phyloP scores from a whole-genome alignment of 2,797 vertebrate species.

The Pseudomugil tenellus region DNA sequence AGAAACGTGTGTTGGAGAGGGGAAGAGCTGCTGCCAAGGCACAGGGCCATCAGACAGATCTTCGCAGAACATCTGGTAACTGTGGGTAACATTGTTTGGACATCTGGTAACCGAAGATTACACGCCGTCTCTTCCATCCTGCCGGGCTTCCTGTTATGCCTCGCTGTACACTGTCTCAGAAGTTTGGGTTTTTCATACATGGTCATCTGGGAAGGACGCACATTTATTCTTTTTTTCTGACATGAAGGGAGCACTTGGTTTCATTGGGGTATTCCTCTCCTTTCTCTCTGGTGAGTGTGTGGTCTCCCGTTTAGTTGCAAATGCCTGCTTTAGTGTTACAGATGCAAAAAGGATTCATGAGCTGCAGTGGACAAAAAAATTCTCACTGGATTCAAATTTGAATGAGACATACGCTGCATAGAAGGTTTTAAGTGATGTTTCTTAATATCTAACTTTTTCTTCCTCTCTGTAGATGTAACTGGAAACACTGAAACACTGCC shows the following conservation, averaged over 20 bases:
- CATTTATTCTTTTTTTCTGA: conserved; percentile 77
- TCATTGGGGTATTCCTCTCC: conserved; percentile 80
- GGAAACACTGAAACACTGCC: conserved; percentile 5
- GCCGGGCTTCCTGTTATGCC: conserved; percentile 83
- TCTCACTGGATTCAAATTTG: conserved; percentile 12
- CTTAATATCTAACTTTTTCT: conserved; percentile 25
- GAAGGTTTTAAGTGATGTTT: conserved; percentile 16
- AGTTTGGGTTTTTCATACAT: conserved; percentile 67
- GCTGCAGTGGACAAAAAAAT: conserved; percentile 30
- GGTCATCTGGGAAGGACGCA: conserved; percentile 64
- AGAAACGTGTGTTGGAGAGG: conserved; percentile 69
- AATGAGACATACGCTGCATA: background rate
- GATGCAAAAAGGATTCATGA: conserved; percentile 38
- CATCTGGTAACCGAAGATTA: conserved; percentile 81
- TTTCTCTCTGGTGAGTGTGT: conserved; percentile 83
- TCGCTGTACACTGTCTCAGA: conserved; percentile 67
- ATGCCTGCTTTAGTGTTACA: conserved; percentile 48
- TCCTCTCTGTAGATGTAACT: conserved; percentile 52
- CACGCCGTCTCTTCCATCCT: conserved; percentile 72
- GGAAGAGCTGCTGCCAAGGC: conserved; percentile 75
- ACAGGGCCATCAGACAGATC: conserved; percentile 75
- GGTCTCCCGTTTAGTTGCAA: conserved; percentile 66
- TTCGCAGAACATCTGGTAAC: conserved; percentile 81
- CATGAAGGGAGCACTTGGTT: conserved; percentile 82
- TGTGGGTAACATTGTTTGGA: conserved; percentile 77